Conservation (phyloP, 2,888 invertebrate genomes). For the Matsumyia berberina region DNA sequence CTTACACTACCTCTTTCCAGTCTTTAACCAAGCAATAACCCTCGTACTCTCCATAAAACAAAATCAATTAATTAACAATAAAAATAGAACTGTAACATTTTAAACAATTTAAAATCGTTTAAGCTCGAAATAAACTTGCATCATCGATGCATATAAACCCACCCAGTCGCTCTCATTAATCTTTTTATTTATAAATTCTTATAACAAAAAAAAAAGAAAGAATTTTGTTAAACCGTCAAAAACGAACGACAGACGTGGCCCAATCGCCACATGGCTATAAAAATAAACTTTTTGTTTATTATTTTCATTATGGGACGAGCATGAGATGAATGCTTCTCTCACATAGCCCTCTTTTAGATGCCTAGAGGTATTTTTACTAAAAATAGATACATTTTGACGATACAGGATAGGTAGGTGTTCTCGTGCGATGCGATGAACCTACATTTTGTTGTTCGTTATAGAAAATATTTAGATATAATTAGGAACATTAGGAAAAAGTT, state of each 20-base stretch:
- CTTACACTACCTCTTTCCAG: neutral
- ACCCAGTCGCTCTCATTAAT: neutral
- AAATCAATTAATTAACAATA: neutral
- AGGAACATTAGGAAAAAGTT: neutral
- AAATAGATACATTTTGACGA: slow-evolving; percentile 40
- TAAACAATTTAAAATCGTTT: neutral
- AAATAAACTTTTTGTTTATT: slow-evolving; percentile 56
- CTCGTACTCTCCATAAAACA: neutral
- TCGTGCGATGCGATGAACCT: slow-evolving; percentile 53
- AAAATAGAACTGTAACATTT: slow-evolving; percentile 18
- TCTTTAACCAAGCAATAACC: neutral
- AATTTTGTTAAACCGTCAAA: slow-evolving; percentile 20
- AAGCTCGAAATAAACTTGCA: slow-evolving; percentile 40
- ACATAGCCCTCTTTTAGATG: slow-evolving; percentile 10
- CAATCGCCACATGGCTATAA: slow-evolving; percentile 39
- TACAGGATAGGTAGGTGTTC: slow-evolving; percentile 25
- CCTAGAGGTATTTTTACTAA: slow-evolving; percentile 17
- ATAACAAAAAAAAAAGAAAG: slow-evolving; percentile 9
- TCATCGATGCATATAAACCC: slow-evolving; percentile 33
- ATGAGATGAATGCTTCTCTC: slow-evolving; percentile 26
- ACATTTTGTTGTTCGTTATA: slow-evolving; percentile 7
- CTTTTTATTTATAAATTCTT: slow-evolving; percentile 33
- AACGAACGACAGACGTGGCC: slow-evolving; percentile 25
- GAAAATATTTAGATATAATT: slow-evolving; percentile 25
- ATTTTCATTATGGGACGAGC: slow-evolving; percentile 43